Evolutionary conservation across 2,113 vertebrate species (phyloP), one percentile per base, ranked within the genome.

Genomic region (Ptychochromis oligacanthus): DNA sequence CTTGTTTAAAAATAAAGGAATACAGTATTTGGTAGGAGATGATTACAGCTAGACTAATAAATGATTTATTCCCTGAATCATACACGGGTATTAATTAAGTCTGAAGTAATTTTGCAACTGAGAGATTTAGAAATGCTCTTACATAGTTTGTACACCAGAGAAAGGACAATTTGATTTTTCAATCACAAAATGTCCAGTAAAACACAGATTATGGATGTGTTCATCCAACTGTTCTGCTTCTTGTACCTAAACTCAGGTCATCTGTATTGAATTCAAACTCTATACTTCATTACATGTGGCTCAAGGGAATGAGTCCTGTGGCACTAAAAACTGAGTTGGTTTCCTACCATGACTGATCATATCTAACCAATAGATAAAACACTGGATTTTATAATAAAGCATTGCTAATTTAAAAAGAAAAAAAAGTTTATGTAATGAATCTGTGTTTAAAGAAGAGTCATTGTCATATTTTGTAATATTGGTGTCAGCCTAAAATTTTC

Each of bases 41-140:
- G 67, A 52, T 72, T 54, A 72, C 67, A 72, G 11, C 67, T 72
- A 9, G 26, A 54, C 67, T 72, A 72, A 72, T 54, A 72, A 8
- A 31, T 72, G 11, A n/a, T 26, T 72, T 54, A n/a, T 72, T 26
- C 34, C 67, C 67, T 34, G 46, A 72, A 34, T 72, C 28, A 54
- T 34, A 14, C 26, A 34, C 26, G 31, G 67, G 46, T 14, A 43
- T 31, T 52, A 54, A 72, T 72, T 72, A 72, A 54, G 18, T 54
- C 49, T 28, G 18, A 54, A 72, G 46, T 54, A 52, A 72, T 72
- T 54, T 72, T n/a, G 18, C 34, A 18, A 34, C 67, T 14, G 11
- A 77, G 7, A 31, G 40, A 49, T 77, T 77, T 60, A 59, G 24
- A 77, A 77, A 60, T 60, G 38, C 7, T 15, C 8, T 56, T 72